These are phyloP conservation scores for Mormyrus lacerda DNA, from an alignment of 2,113 vertebrate genomes.

Conservation along the genomic window DNA sequence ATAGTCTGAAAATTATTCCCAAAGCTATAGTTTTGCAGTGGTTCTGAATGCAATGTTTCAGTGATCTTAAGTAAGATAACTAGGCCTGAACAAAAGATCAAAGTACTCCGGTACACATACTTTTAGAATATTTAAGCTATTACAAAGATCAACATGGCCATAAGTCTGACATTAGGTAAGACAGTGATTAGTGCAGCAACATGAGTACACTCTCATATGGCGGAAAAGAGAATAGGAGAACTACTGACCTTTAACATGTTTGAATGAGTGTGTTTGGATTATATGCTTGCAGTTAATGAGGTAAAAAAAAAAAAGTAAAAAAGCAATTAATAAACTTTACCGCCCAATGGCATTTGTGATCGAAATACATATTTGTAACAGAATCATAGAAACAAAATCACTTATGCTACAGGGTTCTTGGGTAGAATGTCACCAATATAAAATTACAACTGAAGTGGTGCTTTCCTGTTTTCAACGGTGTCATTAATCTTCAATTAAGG, in stretches of 20 bases:
- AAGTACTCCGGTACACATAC: not conserved
- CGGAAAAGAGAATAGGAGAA: not conserved
- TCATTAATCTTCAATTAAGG: not conserved
- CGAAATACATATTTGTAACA: not conserved
- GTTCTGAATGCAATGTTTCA: not conserved
- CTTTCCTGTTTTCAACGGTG: not conserved
- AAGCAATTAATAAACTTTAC: not conserved
- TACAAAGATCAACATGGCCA: not conserved
- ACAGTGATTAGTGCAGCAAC: not conserved
- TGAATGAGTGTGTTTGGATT: not conserved
- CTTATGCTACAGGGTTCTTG: not conserved
- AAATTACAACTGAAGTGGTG: not conserved
- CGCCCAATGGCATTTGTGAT: not conserved
- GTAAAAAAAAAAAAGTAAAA: not conserved
- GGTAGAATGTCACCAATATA: not conserved
- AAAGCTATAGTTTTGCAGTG: not conserved
- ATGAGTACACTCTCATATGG: not conserved
- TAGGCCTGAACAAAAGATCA: not conserved
- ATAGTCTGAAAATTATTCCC: not conserved
- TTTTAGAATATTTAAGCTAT: not conserved
- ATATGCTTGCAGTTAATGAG: not conserved
- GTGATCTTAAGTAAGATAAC: not conserved
- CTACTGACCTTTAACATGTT: not conserved
- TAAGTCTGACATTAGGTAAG: not conserved
- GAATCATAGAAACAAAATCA: not conserved